phyloP scores from a whole-genome alignment of 2,113 vertebrate genomes.

The Peucedramus taeniatus region DNA sequence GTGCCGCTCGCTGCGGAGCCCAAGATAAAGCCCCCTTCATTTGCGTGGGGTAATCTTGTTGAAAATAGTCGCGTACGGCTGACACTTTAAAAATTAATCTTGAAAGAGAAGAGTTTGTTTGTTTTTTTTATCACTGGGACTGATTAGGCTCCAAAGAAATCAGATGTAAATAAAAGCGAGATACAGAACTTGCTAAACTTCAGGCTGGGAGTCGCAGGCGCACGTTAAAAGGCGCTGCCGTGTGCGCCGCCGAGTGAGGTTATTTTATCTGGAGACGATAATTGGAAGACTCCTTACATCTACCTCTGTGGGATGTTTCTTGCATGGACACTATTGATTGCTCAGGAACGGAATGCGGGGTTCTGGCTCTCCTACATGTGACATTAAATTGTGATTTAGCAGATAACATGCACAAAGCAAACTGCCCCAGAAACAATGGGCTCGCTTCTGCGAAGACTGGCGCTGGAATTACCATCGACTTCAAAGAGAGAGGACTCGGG shows the following conservation, averaged over 20 bases:
- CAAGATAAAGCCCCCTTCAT: conserved; percentile 42
- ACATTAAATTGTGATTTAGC: conserved; percentile 44
- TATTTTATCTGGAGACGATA: background rate
- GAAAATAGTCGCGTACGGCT: background rate
- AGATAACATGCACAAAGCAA: conserved; percentile 8
- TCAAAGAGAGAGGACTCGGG: background rate
- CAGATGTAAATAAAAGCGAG: conserved; percentile 2
- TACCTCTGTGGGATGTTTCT: background rate
- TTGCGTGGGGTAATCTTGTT: conserved; percentile 21
- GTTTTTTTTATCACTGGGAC: background rate
- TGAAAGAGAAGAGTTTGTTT: conserved; percentile 45
- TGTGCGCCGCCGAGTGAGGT: background rate
- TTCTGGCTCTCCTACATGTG: background rate
- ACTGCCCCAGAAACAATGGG: conserved; percentile 35
- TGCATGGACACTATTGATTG: background rate
- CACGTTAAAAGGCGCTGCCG: background rate
- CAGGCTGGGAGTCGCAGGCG: background rate
- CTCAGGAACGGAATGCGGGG: background rate
- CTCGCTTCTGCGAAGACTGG: background rate
- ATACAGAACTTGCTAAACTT: conserved; percentile 19
- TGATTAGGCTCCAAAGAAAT: conserved; percentile 20
- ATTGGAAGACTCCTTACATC: background rate
- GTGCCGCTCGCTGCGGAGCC: conserved; percentile 4
- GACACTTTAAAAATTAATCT: conserved; percentile 50
- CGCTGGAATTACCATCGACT: background rate